phyloP scores from a whole-genome alignment of 2,888 invertebrate species.

The Drosophila limbata region DNA sequence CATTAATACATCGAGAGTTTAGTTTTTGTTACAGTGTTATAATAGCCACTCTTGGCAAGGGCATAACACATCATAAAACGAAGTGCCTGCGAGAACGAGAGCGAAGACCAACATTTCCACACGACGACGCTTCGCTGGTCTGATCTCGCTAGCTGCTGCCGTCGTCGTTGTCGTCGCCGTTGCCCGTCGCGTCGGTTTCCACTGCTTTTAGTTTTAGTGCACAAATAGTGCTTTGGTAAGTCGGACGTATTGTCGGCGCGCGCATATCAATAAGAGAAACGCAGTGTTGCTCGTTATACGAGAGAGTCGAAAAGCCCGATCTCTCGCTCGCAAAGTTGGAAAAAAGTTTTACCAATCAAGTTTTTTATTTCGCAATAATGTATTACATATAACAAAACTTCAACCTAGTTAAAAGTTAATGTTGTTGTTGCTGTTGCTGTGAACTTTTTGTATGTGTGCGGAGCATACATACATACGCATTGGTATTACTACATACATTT shows the following conservation, averaged over 20 bases:
- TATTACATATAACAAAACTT: constrained; percentile 78
- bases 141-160: constrained; percentile 44
- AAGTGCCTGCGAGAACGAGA: constrained; percentile 56
- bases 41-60: constrained; percentile 56
- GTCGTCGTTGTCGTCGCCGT: constrained; percentile 6
- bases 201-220: constrained; percentile 56
- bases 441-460: constrained; percentile 68
- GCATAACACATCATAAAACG: constrained; percentile 62
- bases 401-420: constrained; percentile 79
- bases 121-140: constrained; percentile 33
- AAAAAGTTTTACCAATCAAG: constrained; percentile 81
- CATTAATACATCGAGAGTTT: constrained; percentile 21
- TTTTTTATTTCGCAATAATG: constrained; percentile 81
- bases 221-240: constrained; percentile 61
- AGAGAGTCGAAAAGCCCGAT: constrained; percentile 67
- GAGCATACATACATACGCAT: constrained; percentile 47
- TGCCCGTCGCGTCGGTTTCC: constrained; percentile 25
- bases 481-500: constrained; percentile 48
- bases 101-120: constrained; percentile 42
- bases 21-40: constrained; percentile 54
- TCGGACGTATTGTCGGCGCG: constrained; percentile 55
- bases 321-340: constrained; percentile 67
- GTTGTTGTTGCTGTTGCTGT: constrained; percentile 70
- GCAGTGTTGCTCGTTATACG: constrained; percentile 45
- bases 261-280: constrained; percentile 54